A percentile compares a stretch with the other conserved stretches of the same genome.
Conservation (phyloP, 2,113 vertebrate genomes). For the Ceyx margarethae region DNA sequence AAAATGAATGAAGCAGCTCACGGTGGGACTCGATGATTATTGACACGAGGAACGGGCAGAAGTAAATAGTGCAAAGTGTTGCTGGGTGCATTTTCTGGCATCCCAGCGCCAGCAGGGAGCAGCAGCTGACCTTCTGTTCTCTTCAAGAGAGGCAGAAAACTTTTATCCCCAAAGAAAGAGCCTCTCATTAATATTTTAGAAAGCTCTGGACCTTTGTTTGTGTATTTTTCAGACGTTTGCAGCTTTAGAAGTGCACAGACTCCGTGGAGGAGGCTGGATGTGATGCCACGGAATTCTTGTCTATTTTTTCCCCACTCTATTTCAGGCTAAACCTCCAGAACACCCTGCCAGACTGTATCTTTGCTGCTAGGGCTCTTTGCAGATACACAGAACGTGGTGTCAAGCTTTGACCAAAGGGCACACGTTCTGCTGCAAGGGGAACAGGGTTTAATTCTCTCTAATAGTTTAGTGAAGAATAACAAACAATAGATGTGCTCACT, state of each 20-base stretch:
- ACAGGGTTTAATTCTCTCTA: not conserved
- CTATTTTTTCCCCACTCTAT: not conserved
- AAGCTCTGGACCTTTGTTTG: not conserved
- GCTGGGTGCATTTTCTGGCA: not conserved
- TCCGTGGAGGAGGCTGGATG: not conserved
- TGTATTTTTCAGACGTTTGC: not conserved
- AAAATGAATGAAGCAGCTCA: not conserved
- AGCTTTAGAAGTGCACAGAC: not conserved
- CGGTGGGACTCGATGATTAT: not conserved
- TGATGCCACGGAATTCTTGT: not conserved
- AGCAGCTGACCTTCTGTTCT: slow-evolving; percentile 43
- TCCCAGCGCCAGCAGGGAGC: slow-evolving; percentile 72
- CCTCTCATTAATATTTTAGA: not conserved
- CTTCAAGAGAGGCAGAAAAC: not conserved
- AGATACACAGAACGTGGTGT: not conserved
- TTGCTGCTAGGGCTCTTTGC: not conserved
- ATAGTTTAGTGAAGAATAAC: not conserved
- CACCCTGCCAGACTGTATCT: not conserved
- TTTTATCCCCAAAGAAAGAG: not conserved
- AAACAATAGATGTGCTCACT: not conserved
- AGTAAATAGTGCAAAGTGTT: not conserved
- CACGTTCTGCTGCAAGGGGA: not conserved
- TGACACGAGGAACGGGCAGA: not conserved
- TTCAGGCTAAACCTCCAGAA: not conserved
- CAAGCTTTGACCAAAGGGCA: not conserved